A percentile compares a stretch with the other conserved stretches of the same genome.
These are phyloP conservation scores for Drosophila formosana DNA, from an alignment of 2,888 invertebrate species.

Conservation along the genomic window DNA sequence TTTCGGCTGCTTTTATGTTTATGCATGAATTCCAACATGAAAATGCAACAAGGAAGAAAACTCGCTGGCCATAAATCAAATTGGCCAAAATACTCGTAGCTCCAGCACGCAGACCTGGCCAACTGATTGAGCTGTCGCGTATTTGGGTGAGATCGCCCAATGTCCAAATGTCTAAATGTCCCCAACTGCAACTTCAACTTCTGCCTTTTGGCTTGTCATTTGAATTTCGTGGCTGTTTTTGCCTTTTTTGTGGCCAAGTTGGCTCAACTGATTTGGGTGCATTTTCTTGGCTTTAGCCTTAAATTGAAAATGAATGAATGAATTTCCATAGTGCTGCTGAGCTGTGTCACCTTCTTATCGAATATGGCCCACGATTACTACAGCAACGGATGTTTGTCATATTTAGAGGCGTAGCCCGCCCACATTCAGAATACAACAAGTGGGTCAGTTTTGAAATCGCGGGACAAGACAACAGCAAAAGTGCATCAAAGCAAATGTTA, in stretches of 20 bases:
- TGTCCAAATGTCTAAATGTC: constrained; percentile 55
- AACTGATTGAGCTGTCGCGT: constrained; percentile 79
- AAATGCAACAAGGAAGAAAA: constrained; percentile 75
- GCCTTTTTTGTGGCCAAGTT: constrained; percentile 45
- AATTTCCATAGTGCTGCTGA: constrained; percentile 54
- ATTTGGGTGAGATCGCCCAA: constrained; percentile 76
- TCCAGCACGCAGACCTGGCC: constrained; percentile 73
- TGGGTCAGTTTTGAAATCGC: constrained; percentile 41
- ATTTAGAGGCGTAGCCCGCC: constrained; percentile 51
- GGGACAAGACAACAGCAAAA: constrained; percentile 37
- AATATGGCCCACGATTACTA: constrained; percentile 42
- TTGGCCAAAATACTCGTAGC: constrained; percentile 58
- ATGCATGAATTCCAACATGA: constrained; percentile 79
- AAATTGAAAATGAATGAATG: constrained; percentile 48
- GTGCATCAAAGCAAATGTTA: constrained; percentile 50
- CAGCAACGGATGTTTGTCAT: constrained; percentile 50
- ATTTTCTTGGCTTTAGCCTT: constrained; percentile 39
- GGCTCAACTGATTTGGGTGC: constrained; percentile 43
- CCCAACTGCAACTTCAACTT: constrained; percentile 19
- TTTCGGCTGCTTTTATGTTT: constrained; percentile 78
- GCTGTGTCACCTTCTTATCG: constrained; percentile 44
- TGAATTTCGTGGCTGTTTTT: constrained; percentile 61
- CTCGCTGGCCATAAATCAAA: constrained; percentile 70
- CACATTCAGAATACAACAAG: constrained; percentile 40
- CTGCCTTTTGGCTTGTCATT: constrained; percentile 65